Base-by-base conservation (phyloP, 2,113 vertebrate species). In the Brachypteracias leptosomus region DNA sequence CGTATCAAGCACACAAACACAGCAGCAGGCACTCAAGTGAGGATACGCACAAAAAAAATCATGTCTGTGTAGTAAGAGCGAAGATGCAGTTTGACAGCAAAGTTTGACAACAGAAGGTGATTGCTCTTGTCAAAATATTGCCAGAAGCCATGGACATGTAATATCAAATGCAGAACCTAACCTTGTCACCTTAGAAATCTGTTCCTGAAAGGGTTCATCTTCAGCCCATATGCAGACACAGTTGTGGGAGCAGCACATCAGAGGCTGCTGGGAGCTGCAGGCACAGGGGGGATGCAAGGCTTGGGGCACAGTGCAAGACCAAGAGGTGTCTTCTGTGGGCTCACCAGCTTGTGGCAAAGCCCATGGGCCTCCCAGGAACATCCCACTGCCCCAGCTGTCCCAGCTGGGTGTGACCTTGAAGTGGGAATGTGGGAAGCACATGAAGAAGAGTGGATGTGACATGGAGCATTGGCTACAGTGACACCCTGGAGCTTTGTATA, bases 221-320 rank as follows among this genome's bases (percentile, higher is more conserved):
- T 63, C 44, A 86, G 62, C 26, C 28, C 3, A 0, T 31, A 21
- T 7, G 46, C 22, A 13, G 20, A 22, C n/a, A n/a, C 20, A 72
- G 33, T 49, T 3, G 2, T 0, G 0, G 26, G 22, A 90, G 68
- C 19, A 52, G 51, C 0, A 1, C 33, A 51, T 19, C 72, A 36
- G 42, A 46, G 59, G 44, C 68, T 66, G 26, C 5, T 4, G 26
- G 21, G 26, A 54, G 38, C 49, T 76, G 63, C 62, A 26, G 28
- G 40, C n/a, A n/a, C 40, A 52, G 40, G 10, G 71, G 10, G 35
- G 19, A 18, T 18, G 13, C 36, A 25, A 58, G 24, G 33, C 16
- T 24, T 66, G 59, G 74, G 29, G n/a, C 40, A 31, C 12, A 21
- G 16, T 18, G 24, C 36, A 35, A 59, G 20, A 58, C 9, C 29